Evolutionary conservation across 2,113 vertebrate genomes (phyloP).

Genomic region (Maccullochella peelii): DNA sequence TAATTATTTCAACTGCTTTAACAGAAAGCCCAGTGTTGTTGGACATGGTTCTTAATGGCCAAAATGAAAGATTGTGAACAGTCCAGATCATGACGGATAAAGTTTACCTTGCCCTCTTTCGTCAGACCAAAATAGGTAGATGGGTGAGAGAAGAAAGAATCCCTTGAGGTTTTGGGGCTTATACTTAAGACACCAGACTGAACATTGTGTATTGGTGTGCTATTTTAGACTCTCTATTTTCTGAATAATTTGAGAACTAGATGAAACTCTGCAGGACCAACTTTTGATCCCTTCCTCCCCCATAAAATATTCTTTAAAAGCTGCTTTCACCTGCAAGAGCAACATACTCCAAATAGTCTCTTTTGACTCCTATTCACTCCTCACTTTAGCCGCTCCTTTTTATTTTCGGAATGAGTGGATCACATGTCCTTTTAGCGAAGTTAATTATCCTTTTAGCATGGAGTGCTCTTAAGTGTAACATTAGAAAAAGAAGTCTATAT

Average conservation of each 20-base stretch:
- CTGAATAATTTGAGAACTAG: neutral
- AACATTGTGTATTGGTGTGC: neutral
- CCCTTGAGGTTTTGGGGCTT: neutral
- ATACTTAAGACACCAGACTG: neutral
- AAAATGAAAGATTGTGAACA: neutral
- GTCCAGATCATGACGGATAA: neutral
- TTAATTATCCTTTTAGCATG: neutral
- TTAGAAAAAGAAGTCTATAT: neutral
- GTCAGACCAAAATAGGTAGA: neutral
- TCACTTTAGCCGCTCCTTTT: neutral
- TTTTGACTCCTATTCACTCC: neutral
- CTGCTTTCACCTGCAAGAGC: neutral
- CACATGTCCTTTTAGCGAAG: neutral
- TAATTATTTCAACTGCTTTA: conserved; percentile 11
- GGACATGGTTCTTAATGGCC: neutral
- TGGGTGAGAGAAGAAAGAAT: neutral
- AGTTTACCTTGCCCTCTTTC: neutral
- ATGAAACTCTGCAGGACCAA: neutral
- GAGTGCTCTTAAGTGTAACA: neutral
- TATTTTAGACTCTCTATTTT: neutral
- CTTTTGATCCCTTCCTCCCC: too few species aligned
- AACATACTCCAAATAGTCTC: neutral
- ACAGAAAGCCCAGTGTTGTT: neutral
- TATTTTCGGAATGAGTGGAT: neutral
- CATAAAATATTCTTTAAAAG: neutral